These are phyloP conservation scores for Enteromius anoplus DNA, from an alignment of 2,797 vertebrate genomes.

Conservation along the genomic window DNA sequence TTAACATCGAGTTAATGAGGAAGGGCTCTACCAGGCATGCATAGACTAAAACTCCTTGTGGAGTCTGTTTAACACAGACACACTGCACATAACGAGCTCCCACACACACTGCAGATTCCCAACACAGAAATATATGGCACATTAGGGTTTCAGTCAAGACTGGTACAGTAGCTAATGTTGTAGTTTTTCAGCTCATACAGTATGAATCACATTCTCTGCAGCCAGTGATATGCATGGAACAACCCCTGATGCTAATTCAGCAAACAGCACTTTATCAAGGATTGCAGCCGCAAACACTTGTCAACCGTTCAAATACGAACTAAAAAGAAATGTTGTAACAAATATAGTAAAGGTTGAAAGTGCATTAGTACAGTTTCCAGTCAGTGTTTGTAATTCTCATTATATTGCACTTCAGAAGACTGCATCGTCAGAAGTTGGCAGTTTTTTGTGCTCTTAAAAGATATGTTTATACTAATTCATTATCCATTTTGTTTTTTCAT, in stretches of 20 bases:
- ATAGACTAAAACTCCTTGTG: slow-evolving; percentile 38
- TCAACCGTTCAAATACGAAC: not conserved
- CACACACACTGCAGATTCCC: slow-evolving; percentile 35
- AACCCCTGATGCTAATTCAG: not conserved
- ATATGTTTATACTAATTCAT: not conserved
- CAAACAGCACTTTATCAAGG: slow-evolving; percentile 3
- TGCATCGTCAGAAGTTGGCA: not conserved
- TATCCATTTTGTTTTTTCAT: not conserved
- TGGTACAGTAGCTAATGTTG: not conserved
- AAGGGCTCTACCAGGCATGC: slow-evolving; percentile 55
- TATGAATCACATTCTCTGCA: slow-evolving; percentile 19
- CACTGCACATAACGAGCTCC: slow-evolving; percentile 30
- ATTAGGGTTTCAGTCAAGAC: slow-evolving; percentile 3
- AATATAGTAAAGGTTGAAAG: not conserved
- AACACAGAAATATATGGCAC: slow-evolving; percentile 23
- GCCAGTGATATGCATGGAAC: slow-evolving; percentile 4
- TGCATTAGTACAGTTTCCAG: not conserved
- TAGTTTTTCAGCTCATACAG: slow-evolving; percentile 5
- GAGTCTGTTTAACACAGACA: slow-evolving; percentile 46
- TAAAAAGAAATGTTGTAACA: not conserved
- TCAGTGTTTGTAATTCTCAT: not conserved
- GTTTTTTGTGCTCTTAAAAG: not conserved
- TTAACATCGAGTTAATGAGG: slow-evolving; percentile 53
- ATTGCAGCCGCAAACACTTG: not conserved
- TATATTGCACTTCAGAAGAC: too few relatives aligned